Base-by-base conservation (phyloP, 2,797 vertebrate genomes). In the Rhodeus uyekii region DNA sequence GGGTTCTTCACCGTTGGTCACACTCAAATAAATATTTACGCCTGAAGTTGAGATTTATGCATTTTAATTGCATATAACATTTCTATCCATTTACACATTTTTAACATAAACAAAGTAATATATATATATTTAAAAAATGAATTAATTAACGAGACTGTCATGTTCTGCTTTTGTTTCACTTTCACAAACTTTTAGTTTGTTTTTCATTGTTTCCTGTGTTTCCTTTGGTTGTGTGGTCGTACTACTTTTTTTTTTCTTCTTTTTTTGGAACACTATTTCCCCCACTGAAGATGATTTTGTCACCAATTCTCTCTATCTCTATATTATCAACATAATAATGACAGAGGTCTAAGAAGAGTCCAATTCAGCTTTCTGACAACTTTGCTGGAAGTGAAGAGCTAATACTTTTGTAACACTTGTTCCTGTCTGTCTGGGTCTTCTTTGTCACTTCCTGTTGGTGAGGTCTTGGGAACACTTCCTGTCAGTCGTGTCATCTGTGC, bases 231-330 rank as follows among this genome's bases (percentile, higher is more conserved):
- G 91, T 84, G 86, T 90, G 89, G 93, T 88, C 88, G 89, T 86
- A 87, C 87, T 90, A 93, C 90, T 91, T 94, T 90, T 83, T 84
- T 86, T 79, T 46, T n/a, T n/a, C n/a, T n/a, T n/a, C 92, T 94
- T 90, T 83, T 84, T 86, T 79, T 46, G 24, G 55, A 90, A 90
- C 88, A 88, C 76, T 72, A 83, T 85, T 83, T 76, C 83, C 87
- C 89, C 85, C 67, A 71, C 83, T 69, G 39, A 58, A 82, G 53
- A 80, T 88, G 89, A 91, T 46, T 38, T 27, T 69, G 39, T 84
- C 36, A 63, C 34, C 22, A 50, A 84, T 58, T 81, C 80, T 61
- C 83, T 80, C 19, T 58, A 24, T 48, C 67, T 65, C 67, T 76
- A 58, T 53, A 74, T 22, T 74, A 83, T 89, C 38, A 82, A 81